These are phyloP conservation scores for Lytechinus pictus DNA, from an alignment of 35 echinoderm and acorn worm species.

Conservation along the genomic window DNA sequence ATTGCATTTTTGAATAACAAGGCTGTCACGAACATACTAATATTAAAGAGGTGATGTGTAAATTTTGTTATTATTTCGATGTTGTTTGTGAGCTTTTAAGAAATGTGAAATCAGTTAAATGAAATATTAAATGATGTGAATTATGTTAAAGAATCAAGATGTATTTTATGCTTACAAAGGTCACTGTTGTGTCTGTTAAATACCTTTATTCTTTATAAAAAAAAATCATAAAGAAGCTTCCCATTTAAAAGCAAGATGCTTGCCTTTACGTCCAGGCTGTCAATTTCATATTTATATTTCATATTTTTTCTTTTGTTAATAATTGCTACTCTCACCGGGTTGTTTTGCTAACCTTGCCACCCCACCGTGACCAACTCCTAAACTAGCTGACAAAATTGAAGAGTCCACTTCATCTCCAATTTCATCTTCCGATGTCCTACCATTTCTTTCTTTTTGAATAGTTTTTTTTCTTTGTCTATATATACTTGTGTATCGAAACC, in stretches of 20 bases:
- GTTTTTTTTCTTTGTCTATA: neutral
- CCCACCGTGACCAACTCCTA: neutral
- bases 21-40: no score
- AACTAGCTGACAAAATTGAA: constrained; percentile 17
- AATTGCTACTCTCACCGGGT: neutral
- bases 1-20: no score
- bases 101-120: no score
- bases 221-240: no score
- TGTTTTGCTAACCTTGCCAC: neutral
- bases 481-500: neutral
- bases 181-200: no score
- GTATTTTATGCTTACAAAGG: no score
- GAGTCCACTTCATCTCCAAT: constrained; percentile 9
- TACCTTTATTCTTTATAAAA: no score
- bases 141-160: no score
- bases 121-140: no score
- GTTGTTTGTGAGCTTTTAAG: no score
- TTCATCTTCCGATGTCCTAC: neutral
- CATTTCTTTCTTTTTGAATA: neutral
- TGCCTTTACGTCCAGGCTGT: neutral
- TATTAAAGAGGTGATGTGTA: no score
- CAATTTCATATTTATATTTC: neutral
- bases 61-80: no score
- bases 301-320: neutral
- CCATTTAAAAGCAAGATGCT: neutral